phyloP scores from a whole-genome alignment of 64 coral and sea anemone genomes.

The Montipora cactus region DNA sequence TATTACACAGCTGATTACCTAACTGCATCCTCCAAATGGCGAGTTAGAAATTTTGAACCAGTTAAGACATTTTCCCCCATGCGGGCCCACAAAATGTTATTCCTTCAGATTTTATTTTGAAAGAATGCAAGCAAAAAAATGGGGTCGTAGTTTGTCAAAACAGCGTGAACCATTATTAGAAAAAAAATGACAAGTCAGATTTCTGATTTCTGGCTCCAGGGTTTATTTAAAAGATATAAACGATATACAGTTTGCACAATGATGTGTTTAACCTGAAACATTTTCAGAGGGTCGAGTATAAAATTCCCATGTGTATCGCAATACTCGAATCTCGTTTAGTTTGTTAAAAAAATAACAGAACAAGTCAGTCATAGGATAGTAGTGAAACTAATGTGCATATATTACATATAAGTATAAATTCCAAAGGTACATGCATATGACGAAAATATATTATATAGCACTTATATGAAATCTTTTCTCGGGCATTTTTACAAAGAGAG shows the following conservation, averaged over 20 bases:
- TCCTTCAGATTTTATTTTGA: no score
- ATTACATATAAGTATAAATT: constrained; percentile 67
- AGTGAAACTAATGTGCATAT: constrained; percentile 48
- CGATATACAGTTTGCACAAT: constrained; percentile 19
- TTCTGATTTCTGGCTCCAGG: constrained; percentile 7
- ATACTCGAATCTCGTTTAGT: constrained; percentile 7
- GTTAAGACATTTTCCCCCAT: no score
- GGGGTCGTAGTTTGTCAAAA: background rate
- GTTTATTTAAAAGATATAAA: constrained; percentile 59
- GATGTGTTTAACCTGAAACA: constrained; percentile 14
- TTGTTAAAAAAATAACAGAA: constrained; percentile 40
- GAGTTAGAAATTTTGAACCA: no score
- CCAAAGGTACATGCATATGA: constrained; percentile 60
- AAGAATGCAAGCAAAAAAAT: no score
- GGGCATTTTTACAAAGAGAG: constrained; percentile 25
- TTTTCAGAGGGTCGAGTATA: constrained; percentile 28
- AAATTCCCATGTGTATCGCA: constrained; percentile 33
- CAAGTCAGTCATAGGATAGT: background rate
- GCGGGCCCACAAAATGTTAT: no score
- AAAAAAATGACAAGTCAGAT: background rate
- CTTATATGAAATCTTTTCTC: constrained; percentile 49
- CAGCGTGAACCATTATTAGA: background rate
- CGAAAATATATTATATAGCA: constrained; percentile 66
- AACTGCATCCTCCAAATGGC: no score
- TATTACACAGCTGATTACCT: no score